phyloP scores from a whole-genome alignment of 2,113 vertebrate genomes.

The Egretta garzetta region DNA sequence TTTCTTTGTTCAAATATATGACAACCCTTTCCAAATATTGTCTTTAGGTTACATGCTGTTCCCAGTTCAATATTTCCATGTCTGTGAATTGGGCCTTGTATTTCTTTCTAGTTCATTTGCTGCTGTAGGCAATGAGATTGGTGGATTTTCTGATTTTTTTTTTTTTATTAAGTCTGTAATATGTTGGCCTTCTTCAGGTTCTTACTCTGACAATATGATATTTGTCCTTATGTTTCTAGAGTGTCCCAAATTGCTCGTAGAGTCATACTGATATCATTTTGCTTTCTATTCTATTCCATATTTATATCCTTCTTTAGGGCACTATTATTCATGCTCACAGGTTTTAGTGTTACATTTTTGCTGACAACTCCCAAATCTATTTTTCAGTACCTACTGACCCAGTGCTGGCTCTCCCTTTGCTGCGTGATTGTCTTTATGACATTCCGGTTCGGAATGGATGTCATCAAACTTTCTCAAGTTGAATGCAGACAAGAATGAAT shows the following conservation, averaged over 20 bases:
- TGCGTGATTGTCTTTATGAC: background rate
- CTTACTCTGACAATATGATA: background rate
- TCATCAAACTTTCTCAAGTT: slow-evolving; percentile 14
- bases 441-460: background rate
- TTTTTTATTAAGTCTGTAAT: background rate
- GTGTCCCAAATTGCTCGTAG: background rate
- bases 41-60: background rate
- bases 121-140: background rate
- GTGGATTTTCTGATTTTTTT: background rate
- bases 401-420: slow-evolving; percentile 53
- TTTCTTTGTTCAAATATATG: background rate
- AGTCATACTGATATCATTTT: slow-evolving; percentile 10
- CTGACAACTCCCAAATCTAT: slow-evolving; percentile 60
- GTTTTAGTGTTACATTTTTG: slow-evolving; percentile 50
- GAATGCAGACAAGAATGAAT: background rate
- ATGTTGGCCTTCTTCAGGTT: background rate
- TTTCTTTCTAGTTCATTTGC: background rate
- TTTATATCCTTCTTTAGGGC: slow-evolving; percentile 47
- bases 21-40: background rate
- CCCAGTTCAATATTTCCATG: background rate
- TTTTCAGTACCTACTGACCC: slow-evolving; percentile 55
- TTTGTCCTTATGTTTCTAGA: slow-evolving; percentile 9
- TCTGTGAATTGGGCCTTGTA: background rate
- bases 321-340: slow-evolving; percentile 31
- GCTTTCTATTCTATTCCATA: background rate